These are phyloP conservation scores for Gryllus longicercus DNA, from an alignment of 2,888 invertebrate species.

Conservation along the genomic window DNA sequence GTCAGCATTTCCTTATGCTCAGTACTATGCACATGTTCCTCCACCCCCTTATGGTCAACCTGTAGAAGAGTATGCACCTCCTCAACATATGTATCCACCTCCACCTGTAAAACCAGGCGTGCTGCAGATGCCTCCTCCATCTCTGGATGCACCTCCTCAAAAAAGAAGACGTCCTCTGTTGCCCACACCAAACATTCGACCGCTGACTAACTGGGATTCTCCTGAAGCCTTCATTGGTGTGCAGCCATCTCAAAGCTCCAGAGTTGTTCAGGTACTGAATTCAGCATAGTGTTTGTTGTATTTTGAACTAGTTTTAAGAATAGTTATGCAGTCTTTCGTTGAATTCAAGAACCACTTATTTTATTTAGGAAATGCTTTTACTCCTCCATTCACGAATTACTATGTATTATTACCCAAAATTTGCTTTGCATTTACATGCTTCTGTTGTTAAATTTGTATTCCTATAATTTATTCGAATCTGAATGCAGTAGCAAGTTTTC, in stretches of 20 bases:
- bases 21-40: neutral
- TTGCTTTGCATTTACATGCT: neutral
- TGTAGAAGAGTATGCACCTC: slow-evolving; percentile 22
- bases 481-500: no score
- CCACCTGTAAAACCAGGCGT: neutral
- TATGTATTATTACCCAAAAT: neutral
- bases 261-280: slow-evolving; percentile 39
- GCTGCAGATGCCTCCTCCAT: neutral
- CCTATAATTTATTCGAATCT: neutral
- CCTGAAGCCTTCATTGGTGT: slow-evolving; percentile 34
- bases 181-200: slow-evolving; percentile 29
- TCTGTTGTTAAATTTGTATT: neutral
- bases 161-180: slow-evolving; percentile 30
- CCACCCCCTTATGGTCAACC: slow-evolving; percentile 23
- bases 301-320: neutral
- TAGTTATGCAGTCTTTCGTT: neutral
- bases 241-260: slow-evolving; percentile 33
- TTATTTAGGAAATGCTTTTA: neutral
- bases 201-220: slow-evolving; percentile 33
- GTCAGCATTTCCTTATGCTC: neutral
- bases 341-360: neutral
- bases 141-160: neutral
- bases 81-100: slow-evolving; percentile 12
- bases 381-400: neutral
- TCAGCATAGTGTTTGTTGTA: neutral